These are phyloP conservation scores for Ernsta delagoae DNA, from an alignment of 2,888 invertebrate species.

Conservation along the genomic window DNA sequence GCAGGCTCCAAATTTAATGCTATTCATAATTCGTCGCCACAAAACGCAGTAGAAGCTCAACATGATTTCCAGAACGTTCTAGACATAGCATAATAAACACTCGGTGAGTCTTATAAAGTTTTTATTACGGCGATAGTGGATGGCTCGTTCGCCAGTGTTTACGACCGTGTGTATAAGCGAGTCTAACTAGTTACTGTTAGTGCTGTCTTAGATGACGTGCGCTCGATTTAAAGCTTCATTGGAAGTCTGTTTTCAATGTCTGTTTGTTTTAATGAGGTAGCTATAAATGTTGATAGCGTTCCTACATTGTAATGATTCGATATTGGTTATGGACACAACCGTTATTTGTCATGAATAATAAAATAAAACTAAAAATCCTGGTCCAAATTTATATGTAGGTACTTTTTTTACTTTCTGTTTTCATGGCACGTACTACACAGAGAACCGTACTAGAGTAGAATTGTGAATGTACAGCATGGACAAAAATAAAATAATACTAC, in stretches of 20 bases:
- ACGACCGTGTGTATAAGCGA: slow-evolving; percentile 54
- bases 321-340: no score
- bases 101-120: slow-evolving; percentile 44
- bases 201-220: slow-evolving; percentile 33
- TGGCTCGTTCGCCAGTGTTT: slow-evolving; percentile 46
- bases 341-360: no score
- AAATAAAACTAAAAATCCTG: no score
- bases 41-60: slow-evolving; percentile 27
- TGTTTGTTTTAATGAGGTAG: slow-evolving; percentile 14
- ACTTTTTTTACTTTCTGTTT: no score
- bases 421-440: no score
- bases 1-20: slow-evolving; percentile 19
- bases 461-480: no score
- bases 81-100: slow-evolving; percentile 46
- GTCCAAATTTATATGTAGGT: no score
- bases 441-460: no score
- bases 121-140: slow-evolving; percentile 44
- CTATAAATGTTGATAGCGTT: slow-evolving; percentile 13
- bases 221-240: slow-evolving; percentile 40
- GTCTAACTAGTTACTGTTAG: slow-evolving; percentile 22
- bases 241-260: slow-evolving; percentile 23
- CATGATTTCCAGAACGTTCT: slow-evolving; percentile 42
- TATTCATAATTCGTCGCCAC: slow-evolving; percentile 36
- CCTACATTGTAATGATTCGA: background rate
- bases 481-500: no score